Evolutionary conservation across 2,888 invertebrate genomes (phyloP).

Genomic region (Patella pellucida): DNA sequence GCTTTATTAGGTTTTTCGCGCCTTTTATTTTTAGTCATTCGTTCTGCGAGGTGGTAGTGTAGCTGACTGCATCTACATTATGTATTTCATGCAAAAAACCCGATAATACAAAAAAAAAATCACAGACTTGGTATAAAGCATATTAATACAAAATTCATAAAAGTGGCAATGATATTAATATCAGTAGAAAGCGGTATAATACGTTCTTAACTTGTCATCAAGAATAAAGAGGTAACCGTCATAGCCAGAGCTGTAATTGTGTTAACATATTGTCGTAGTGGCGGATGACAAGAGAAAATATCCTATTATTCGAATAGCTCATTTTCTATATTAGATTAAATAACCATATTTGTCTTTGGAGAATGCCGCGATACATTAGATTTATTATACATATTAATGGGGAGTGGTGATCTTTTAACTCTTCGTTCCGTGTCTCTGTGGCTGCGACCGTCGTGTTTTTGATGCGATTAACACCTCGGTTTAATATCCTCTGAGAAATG

Average conservation of each 20-base stretch:
- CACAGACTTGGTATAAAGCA: no score
- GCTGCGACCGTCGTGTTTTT: background rate
- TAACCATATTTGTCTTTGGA: background rate
- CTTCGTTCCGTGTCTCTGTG: no score
- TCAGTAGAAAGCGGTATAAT: background rate
- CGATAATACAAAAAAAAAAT: no score
- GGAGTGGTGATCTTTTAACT: no score
- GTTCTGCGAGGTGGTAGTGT: no score
- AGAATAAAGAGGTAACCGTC: background rate
- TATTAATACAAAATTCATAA: conserved; percentile 1
- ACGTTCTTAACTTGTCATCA: background rate
- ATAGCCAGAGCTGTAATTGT: background rate
- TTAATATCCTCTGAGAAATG: background rate
- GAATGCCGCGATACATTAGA: no score
- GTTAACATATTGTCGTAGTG: background rate
- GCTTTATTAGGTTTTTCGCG: no score
- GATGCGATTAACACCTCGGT: conserved; percentile 4
- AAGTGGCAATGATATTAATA: background rate
- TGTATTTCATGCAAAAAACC: no score
- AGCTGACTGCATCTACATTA: no score
- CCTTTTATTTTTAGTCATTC: no score
- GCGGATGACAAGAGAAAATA: conserved; percentile 4
- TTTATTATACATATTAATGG: no score
- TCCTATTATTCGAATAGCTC: background rate
- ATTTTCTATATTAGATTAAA: conserved; percentile 4